A percentile compares a stretch with the other conserved stretches of the same genome.
phyloP scores from a whole-genome alignment of 2,797 vertebrate species.

The Todus mexicanus region DNA sequence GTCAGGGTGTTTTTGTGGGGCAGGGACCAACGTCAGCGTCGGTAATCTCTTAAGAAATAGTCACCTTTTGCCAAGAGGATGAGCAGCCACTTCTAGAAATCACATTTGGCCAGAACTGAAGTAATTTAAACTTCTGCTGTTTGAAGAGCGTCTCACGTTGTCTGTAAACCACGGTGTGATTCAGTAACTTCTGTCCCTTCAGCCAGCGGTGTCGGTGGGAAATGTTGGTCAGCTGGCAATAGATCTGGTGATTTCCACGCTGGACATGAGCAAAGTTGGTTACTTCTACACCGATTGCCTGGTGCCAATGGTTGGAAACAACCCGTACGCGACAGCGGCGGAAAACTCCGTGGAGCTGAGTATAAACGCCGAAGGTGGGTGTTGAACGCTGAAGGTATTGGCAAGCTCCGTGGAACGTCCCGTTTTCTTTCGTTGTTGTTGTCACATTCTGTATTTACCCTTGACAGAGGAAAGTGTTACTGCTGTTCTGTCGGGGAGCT shows the following conservation, averaged over 20 bases:
- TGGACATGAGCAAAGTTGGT: constrained; percentile 85
- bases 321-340: constrained; percentile 84
- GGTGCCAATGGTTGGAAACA: constrained; percentile 92
- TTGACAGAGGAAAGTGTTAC: neutral
- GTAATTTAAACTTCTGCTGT: neutral
- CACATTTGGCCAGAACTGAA: neutral
- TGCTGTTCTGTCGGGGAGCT: neutral
- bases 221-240: constrained; percentile 92
- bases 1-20: neutral
- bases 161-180: neutral
- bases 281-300: constrained; percentile 93
- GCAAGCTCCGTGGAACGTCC: neutral
- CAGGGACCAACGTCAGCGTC: neutral
- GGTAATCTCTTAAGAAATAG: neutral
- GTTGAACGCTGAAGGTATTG: neutral
- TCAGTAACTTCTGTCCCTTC: neutral
- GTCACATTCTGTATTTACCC: neutral
- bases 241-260: constrained; percentile 91
- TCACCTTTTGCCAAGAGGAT: neutral
- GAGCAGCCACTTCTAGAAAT: neutral
- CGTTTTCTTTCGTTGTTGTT: neutral
- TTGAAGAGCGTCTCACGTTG: neutral
- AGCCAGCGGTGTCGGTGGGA: constrained; percentile 95
- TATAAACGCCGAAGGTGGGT: constrained; percentile 89
- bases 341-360: constrained; percentile 83